Percentiles rank a stretch among this genome's conserved stretches.
Evolutionary conservation across 2,113 vertebrate genomes (phyloP).

Genomic region (Polyodon spathula): DNA sequence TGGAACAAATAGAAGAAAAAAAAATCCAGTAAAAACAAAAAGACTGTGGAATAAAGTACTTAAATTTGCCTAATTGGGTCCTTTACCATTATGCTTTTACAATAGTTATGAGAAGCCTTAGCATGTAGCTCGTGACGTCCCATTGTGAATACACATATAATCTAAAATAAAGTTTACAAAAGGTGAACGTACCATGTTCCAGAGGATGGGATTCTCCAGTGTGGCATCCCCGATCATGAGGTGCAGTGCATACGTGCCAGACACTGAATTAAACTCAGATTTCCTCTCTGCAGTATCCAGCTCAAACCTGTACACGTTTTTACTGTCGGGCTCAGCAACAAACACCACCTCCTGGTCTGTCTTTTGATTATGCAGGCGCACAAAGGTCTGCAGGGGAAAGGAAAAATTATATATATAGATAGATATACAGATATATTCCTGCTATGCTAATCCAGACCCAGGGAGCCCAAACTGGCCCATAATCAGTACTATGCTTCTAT

Average conservation of each 20-base stretch:
- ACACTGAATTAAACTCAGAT: conserved; percentile 87
- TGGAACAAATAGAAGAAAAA: not conserved
- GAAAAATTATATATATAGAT: not conserved
- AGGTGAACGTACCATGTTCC: conserved; percentile 79
- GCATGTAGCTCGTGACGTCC: no score
- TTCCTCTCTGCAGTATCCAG: conserved; percentile 87
- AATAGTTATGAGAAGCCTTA: no score
- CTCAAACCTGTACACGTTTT: conserved; percentile 93
- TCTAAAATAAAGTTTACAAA: no score
- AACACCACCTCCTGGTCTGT: conserved; percentile 96
- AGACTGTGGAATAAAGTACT: no score
- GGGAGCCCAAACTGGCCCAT: not conserved
- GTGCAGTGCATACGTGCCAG: conserved; percentile 86
- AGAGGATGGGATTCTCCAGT: conserved; percentile 90
- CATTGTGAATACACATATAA: not conserved
- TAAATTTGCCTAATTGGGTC: no score
- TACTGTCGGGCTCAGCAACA: conserved; percentile 90
- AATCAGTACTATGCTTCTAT: not conserved
- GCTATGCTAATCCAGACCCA: no score
- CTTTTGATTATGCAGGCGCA: conserved; percentile 90
- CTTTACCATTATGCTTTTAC: no score
- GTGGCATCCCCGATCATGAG: conserved; percentile 94
- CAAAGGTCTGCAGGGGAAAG: conserved; percentile 72
- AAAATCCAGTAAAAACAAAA: no score
- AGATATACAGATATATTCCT: not conserved